A percentile compares a stretch with the other conserved stretches of the same genome.
phyloP scores from a whole-genome alignment of 2,113 vertebrate species.

The Apus apus region DNA sequence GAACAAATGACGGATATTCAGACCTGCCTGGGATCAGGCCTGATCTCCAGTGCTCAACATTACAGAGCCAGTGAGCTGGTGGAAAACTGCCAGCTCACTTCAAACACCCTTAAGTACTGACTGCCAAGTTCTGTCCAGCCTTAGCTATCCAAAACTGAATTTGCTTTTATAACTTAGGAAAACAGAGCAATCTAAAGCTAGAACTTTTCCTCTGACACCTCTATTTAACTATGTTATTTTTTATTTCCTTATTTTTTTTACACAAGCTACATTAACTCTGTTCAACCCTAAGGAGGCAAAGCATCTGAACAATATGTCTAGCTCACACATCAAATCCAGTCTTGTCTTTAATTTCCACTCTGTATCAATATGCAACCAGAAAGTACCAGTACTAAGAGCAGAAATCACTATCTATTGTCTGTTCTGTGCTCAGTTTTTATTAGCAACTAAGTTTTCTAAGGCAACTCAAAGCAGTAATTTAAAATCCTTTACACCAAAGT shows the following conservation, averaged over 20 bases:
- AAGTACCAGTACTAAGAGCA: neutral
- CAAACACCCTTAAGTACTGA: accelerated
- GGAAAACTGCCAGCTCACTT: neutral
- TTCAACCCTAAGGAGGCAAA: neutral
- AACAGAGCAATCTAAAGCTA: neutral
- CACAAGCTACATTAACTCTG: neutral
- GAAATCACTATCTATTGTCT: neutral
- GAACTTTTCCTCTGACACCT: neutral
- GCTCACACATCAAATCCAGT: neutral
- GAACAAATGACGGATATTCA: neutral
- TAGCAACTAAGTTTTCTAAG: slow-evolving; percentile 17
- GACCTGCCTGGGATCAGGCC: neutral
- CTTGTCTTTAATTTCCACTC: neutral
- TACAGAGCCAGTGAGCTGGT: neutral
- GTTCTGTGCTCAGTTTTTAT: neutral
- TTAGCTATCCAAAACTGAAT: neutral
- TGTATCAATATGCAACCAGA: neutral
- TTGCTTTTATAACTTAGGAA: neutral
- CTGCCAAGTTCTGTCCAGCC: neutral
- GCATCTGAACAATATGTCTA: neutral
- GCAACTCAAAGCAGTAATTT: neutral
- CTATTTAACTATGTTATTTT: neutral
- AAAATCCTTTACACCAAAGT: neutral
- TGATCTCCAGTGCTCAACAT: neutral
- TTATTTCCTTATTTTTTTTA: neutral